A percentile compares a stretch with the other conserved stretches of the same genome.
These are phyloP conservation scores for Nephrotoma flavescens DNA, from an alignment of 2,888 invertebrate genomes.

Conservation along the genomic window DNA sequence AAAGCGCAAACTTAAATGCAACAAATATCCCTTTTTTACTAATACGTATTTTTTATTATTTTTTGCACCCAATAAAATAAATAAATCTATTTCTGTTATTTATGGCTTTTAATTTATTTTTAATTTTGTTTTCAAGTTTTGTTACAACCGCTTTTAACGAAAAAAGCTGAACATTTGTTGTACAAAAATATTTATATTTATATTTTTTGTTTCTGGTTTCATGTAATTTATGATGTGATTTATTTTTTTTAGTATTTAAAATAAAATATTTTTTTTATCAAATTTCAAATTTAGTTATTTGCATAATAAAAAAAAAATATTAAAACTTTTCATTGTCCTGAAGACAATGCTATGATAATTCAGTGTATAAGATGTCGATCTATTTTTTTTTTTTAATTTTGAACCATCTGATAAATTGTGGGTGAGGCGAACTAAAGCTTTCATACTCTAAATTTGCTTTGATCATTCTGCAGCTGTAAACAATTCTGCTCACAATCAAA, in stretches of 20 bases:
- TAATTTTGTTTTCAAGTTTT: neutral
- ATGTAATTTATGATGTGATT: neutral
- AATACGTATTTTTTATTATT: neutral
- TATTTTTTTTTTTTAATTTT: no score
- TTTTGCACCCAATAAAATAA: neutral
- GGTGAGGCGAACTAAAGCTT: no score
- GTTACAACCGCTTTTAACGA: neutral
- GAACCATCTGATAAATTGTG: no score
- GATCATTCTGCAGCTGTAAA: no score
- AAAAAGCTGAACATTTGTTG: neutral
- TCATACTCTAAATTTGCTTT: no score
- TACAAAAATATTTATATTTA: neutral
- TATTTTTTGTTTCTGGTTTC: neutral
- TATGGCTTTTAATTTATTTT: neutral
- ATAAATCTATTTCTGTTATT: neutral
- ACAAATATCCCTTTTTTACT: neutral
- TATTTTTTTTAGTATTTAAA: neutral
- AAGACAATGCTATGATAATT: neutral
- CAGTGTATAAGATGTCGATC: no score
- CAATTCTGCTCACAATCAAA: no score
- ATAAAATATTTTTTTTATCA: neutral
- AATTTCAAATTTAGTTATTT: neutral
- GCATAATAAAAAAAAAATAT: neutral
- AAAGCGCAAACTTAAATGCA: neutral
- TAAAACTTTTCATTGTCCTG: neutral